Evolutionary conservation across 1,140 invertebrate genomes (phyloP), one percentile per base, ranked within the genome.

Genomic region (Popillia japonica): DNA sequence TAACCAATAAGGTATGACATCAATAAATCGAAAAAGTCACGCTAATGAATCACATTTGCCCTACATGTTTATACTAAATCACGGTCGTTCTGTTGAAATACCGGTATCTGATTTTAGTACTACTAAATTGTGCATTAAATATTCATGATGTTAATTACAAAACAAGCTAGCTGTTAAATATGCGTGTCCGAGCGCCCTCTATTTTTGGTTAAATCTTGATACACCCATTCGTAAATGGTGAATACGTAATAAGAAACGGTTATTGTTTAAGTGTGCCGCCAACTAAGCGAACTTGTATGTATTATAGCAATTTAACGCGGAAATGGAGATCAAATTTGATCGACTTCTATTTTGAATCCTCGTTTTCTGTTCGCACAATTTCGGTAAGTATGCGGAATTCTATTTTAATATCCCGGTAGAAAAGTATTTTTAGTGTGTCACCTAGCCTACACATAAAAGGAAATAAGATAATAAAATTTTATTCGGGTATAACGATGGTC

Each of bases 381-480:
- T 55, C 6, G 14, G 6, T 55, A 55, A n/a, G 17, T 55, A 55
- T 17, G 48, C 14, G 17, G 27, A 34, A 34, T 34, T 34, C 27
- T 34, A 55, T 55, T 55, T 55, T 55, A 55, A n/a, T 17, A 55
- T 17, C 48, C 0, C 61, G 20, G 44, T 48, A 48, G 7, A 34
- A 27, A 20, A 27, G 61, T 22, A 68, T 68, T 68, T 68, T 68
- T 68, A 68, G 22, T 11, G 27, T 68, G 17, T 68, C 9, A 10
- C 22, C 27, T 22, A 20, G 59, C 11, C 9, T 61, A 1, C 59
- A 20, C 61, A 22, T 68, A 68, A 68, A 68, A 68, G 61, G 61
- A 68, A 68, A 68, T 68, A 68, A 68, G 61, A 68, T 68, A 68
- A 68, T 68, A 68, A 68, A 68, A 34, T 68, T 68, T 68, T 68